Conservation (phyloP, 2,113 vertebrate genomes). For the Chinchilla lanigera region DNA sequence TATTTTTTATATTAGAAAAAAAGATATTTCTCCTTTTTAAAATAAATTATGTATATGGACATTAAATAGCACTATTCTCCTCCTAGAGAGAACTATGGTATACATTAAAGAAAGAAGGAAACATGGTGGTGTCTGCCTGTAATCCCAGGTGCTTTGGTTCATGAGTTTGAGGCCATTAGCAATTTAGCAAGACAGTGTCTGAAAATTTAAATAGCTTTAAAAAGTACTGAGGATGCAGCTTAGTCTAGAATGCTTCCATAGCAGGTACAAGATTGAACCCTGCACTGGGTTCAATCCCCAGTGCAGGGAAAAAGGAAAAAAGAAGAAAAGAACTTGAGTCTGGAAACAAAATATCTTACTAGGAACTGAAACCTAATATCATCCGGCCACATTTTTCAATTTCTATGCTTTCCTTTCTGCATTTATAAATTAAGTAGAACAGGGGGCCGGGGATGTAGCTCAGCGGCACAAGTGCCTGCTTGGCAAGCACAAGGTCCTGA, state of each 20-base stretch:
- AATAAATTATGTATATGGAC: background rate
- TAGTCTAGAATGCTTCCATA: background rate
- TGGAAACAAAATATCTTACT: background rate
- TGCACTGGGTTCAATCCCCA: background rate
- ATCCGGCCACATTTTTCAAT: background rate
- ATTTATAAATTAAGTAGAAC: background rate
- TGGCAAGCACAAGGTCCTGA: too few species aligned
- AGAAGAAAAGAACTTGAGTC: background rate
- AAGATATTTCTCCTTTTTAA: background rate
- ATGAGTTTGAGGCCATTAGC: background rate
- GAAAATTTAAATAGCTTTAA: background rate
- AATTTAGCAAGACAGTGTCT: background rate
- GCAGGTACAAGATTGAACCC: background rate
- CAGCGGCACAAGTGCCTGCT: too few species aligned
- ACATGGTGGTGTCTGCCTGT: background rate
- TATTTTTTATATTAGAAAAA: slow-evolving; percentile 19
- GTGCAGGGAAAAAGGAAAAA: background rate
- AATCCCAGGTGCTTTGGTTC: background rate
- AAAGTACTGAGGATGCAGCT: background rate
- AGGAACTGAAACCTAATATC: background rate
- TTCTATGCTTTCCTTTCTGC: slow-evolving; percentile 12
- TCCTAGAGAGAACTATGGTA: background rate
- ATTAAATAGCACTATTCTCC: background rate
- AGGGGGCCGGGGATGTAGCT: too few species aligned
- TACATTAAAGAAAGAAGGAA: background rate